phyloP scores from a whole-genome alignment of 2,797 vertebrate genomes.

The Delichon dasypus region DNA sequence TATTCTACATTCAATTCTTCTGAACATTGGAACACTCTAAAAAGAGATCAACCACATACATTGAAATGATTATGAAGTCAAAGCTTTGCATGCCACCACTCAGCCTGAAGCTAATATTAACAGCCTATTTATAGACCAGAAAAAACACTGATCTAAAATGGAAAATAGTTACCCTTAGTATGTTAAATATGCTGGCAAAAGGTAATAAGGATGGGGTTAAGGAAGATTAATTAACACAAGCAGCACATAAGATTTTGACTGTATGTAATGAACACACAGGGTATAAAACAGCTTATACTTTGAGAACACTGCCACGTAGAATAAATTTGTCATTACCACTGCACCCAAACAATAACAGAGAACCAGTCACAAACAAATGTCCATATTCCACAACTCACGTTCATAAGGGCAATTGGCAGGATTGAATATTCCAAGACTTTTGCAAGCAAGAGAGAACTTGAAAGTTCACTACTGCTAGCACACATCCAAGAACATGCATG shows the following conservation, averaged over 20 bases:
- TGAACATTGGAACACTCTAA: background rate
- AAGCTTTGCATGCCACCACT: background rate
- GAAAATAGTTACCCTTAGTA: background rate
- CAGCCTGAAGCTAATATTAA: slow-evolving; percentile 13
- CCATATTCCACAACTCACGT: background rate
- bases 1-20: background rate
- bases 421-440: background rate
- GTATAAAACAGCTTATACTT: background rate
- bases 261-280: background rate
- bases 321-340: background rate
- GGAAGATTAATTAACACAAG: background rate
- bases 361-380: background rate
- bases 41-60: background rate
- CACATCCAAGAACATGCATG: background rate
- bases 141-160: slow-evolving; percentile 1
- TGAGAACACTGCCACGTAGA: background rate
- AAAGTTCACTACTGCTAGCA: background rate
- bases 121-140: slow-evolving; percentile 17
- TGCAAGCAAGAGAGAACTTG: background rate
- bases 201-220: background rate
- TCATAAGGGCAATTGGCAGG: background rate
- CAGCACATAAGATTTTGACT: background rate
- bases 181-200: background rate
- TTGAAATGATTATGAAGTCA: background rate
- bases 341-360: background rate